A percentile compares a stretch with the other conserved stretches of the same genome.
Evolutionary conservation across 2,113 vertebrate genomes (phyloP).

Genomic region (Ancistrus triradiatus): DNA sequence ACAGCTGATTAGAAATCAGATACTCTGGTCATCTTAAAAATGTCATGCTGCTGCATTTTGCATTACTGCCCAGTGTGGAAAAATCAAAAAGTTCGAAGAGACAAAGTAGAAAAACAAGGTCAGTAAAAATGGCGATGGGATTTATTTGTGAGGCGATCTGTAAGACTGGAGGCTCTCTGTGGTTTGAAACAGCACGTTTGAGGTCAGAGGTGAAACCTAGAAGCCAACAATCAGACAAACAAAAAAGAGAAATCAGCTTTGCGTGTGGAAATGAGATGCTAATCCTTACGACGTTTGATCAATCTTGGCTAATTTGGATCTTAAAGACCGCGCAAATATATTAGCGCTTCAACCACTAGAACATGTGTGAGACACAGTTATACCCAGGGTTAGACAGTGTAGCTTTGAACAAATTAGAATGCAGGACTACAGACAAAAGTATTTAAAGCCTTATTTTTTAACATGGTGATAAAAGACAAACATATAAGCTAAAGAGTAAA

Average conservation of each 20-base stretch:
- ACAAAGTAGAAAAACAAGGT: not conserved
- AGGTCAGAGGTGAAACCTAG: conserved; percentile 53
- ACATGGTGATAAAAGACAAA: not conserved
- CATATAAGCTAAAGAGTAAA: not conserved
- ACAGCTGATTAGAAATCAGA: not conserved
- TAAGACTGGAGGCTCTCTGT: conserved; percentile 42
- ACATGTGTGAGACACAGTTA: conserved; percentile 20
- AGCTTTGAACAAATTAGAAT: not conserved
- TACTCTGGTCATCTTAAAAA: no score
- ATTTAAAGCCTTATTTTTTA: not conserved
- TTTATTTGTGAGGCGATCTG: conserved; percentile 46
- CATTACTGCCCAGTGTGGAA: conserved; percentile 14
- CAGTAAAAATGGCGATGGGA: conserved; percentile 24
- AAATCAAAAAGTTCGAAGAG: not conserved
- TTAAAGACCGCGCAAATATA: conserved; percentile 46
- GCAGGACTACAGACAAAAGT: no score
- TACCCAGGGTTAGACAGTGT: not conserved
- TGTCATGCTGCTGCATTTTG: no score
- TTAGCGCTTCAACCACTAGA: conserved; percentile 3
- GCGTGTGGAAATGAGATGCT: conserved; percentile 59
- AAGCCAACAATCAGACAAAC: conserved; percentile 52
- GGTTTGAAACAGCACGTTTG: conserved; percentile 48
- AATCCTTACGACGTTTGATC: conserved; percentile 59
- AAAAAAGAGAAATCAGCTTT: conserved; percentile 45
- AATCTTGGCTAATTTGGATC: conserved; percentile 60